Evolutionary conservation across 1,140 invertebrate genomes (phyloP).

Genomic region (Eurosta solidaginis): DNA sequence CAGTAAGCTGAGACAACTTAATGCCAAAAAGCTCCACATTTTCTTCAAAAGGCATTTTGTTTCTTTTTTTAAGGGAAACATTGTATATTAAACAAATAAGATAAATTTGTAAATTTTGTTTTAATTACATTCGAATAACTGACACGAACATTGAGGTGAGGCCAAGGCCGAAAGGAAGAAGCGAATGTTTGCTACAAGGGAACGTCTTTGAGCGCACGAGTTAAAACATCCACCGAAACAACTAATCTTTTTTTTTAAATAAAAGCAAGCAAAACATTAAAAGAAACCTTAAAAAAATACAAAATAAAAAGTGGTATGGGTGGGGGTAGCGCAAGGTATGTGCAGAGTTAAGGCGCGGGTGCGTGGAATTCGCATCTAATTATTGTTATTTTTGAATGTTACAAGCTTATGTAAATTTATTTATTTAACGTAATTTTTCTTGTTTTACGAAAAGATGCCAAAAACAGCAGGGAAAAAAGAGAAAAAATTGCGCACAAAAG

Average conservation of each 20-base stretch:
- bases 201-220: too few species aligned
- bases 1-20: conserved; percentile 24
- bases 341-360: not conserved
- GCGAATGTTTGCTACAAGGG: too few species aligned
- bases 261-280: too few species aligned
- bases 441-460: conserved; percentile 42
- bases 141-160: conserved; percentile 30
- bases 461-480: conserved; percentile 49
- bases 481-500: not conserved
- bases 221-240: too few species aligned
- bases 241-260: too few species aligned
- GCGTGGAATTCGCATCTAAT: conserved; percentile 55
- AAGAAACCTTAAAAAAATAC: too few species aligned
- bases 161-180: not conserved
- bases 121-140: conserved; percentile 57
- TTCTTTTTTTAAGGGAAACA: not conserved
- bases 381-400: conserved; percentile 48
- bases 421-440: conserved; percentile 59
- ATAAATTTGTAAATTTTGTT: conserved; percentile 35
- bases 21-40: conserved; percentile 20
- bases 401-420: conserved; percentile 58
- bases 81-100: conserved; percentile 13
- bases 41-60: not conserved
- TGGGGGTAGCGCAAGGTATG: not conserved
- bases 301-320: too few species aligned